Evolutionary conservation across 2,797 vertebrate species (phyloP).

Genomic region (Pangasius krempfi): DNA sequence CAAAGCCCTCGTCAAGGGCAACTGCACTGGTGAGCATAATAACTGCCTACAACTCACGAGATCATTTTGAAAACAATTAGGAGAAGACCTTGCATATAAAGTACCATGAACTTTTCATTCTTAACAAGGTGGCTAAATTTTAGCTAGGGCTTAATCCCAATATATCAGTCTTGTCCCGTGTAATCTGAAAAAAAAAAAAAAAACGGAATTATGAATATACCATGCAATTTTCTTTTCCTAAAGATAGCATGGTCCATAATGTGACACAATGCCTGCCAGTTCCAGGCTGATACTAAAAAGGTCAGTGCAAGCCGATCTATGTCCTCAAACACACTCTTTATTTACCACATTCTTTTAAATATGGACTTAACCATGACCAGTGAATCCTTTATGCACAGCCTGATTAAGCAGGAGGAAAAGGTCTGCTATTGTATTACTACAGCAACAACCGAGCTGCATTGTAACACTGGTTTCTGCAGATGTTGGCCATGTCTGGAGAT

Average conservation of each 20-base stretch:
- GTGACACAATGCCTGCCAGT: constrained; percentile 11
- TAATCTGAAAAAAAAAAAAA: not conserved
- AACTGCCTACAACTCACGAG: constrained; percentile 15
- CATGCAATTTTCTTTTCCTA: not conserved
- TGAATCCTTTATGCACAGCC: constrained; percentile 68
- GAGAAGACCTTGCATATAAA: constrained; percentile 1
- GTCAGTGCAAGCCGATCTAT: constrained; percentile 46
- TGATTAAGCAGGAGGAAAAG: constrained; percentile 66
- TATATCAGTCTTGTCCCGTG: not conserved
- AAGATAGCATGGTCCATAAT: not conserved
- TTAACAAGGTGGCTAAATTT: not conserved
- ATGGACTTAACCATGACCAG: constrained; percentile 68
- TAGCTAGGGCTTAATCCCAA: not conserved
- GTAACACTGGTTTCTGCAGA: constrained; percentile 61
- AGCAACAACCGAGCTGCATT: constrained; percentile 58
- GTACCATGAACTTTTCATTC: not conserved
- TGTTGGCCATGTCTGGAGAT: constrained; percentile 54
- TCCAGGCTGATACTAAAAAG: constrained; percentile 29
- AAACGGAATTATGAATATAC: not conserved
- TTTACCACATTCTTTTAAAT: constrained; percentile 63
- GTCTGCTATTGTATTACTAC: constrained; percentile 61
- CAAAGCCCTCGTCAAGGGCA: constrained; percentile 38
- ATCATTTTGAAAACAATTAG: constrained; percentile 35
- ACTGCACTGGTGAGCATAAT: constrained; percentile 45
- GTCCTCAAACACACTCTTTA: constrained; percentile 64